phyloP scores from a whole-genome alignment of 2,888 invertebrate species.

The Oscheius sp. region DNA sequence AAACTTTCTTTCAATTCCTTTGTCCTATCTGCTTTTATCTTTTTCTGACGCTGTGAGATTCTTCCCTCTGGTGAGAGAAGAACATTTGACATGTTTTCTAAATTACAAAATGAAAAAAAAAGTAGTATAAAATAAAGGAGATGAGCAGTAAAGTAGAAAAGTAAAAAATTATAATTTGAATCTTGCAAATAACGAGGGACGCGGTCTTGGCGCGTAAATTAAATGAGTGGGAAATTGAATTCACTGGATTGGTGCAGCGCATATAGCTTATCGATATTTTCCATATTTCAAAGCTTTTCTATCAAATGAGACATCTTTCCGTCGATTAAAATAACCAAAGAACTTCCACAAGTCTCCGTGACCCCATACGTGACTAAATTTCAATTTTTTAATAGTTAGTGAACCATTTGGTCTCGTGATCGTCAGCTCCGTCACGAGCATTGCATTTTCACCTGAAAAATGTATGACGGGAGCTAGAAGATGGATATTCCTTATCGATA shows the following conservation, averaged over 20 bases:
- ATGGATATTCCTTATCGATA: conserved; percentile 20
- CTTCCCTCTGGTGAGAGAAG: conserved; percentile 12
- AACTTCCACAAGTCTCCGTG: no score
- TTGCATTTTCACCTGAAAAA: neutral
- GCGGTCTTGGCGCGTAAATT: no score
- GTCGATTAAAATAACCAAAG: no score
- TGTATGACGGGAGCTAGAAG: neutral
- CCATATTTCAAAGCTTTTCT: neutral
- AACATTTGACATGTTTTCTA: neutral
- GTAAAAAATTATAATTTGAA: neutral
- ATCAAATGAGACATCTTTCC: no score
- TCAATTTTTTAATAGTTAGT: neutral
- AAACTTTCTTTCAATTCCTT: conserved; percentile 16
- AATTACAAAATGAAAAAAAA: neutral
- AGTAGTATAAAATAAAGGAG: neutral
- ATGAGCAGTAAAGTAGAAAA: no score
- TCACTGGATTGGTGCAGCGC: no score
- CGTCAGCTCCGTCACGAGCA: neutral
- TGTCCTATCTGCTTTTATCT: neutral
- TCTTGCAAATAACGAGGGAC: neutral
- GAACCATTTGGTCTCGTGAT: neutral
- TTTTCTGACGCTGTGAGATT: neutral
- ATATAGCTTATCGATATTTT: no score
- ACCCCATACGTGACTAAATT: no score
- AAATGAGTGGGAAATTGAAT: no score